Evolutionary conservation across 1,140 invertebrate genomes (phyloP).

Genomic region (Lerema accius): DNA sequence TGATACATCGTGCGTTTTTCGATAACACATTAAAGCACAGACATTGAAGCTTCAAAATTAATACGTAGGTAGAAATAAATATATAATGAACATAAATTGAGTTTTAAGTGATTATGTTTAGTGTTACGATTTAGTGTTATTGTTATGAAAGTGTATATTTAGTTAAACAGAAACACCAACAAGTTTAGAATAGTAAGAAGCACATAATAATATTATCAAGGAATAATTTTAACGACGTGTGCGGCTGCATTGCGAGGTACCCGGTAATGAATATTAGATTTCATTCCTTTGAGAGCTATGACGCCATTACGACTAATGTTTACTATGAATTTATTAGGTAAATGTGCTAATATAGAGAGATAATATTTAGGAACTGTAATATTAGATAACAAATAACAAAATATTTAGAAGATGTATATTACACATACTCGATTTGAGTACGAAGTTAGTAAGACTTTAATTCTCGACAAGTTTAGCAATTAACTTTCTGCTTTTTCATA

Average conservation of each 20-base stretch:
- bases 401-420: too few relatives aligned
- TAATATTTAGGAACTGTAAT: too few relatives aligned
- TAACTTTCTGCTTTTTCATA: too few relatives aligned
- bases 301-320: too few relatives aligned
- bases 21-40: background rate
- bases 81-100: constrained; percentile 10
- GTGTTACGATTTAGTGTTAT: constrained; percentile 16
- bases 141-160: constrained; percentile 24
- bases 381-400: too few relatives aligned
- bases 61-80: background rate
- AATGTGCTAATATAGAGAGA: too few relatives aligned
- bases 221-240: constrained; percentile 20
- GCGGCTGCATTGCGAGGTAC: constrained; percentile 18
- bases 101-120: constrained; percentile 13
- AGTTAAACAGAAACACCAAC: constrained; percentile 18
- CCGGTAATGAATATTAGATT: constrained; percentile 15
- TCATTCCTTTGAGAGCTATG: constrained; percentile 5
- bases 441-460: too few relatives aligned
- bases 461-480: too few relatives aligned
- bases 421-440: too few relatives aligned
- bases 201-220: constrained; percentile 19
- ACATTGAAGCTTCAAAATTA: background rate
- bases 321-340: too few relatives aligned
- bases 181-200: constrained; percentile 20
- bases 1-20: constrained; percentile 3